Evolutionary conservation across 2,797 vertebrate species (phyloP).

Genomic region (Hafferia zeledoni): DNA sequence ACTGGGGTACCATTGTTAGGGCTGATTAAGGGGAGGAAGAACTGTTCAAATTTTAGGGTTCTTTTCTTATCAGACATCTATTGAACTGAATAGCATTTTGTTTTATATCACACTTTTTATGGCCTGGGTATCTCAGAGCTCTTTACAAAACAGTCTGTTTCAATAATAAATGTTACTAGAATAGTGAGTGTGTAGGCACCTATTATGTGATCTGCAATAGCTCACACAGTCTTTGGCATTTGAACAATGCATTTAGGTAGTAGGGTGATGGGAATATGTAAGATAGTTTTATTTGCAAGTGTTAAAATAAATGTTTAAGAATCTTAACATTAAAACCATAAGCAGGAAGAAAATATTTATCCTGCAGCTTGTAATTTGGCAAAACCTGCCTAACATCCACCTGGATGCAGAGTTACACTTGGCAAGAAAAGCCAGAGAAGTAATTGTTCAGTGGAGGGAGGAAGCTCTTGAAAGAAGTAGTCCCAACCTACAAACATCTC

Average conservation of each 20-base stretch:
- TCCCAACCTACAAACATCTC: background rate
- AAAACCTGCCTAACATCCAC: background rate
- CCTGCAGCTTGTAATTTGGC: background rate
- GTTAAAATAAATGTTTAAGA: slow-evolving; percentile 28
- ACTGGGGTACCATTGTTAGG: slow-evolving; percentile 58
- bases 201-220: slow-evolving; percentile 57
- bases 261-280: background rate
- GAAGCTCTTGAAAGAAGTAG: background rate
- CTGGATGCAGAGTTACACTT: background rate
- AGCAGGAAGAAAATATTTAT: slow-evolving; percentile 25
- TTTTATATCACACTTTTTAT: slow-evolving; percentile 56
- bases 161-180: slow-evolving; percentile 44
- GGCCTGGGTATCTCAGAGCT: slow-evolving; percentile 49
- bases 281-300: slow-evolving; percentile 23
- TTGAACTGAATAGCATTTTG: slow-evolving; percentile 67
- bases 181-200: slow-evolving; percentile 36
- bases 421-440: background rate
- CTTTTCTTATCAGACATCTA: slow-evolving; percentile 61
- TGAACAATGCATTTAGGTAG: slow-evolving; percentile 34
- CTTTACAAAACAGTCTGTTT: slow-evolving; percentile 56
- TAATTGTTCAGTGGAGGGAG: background rate
- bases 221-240: slow-evolving; percentile 20
- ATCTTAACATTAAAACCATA: slow-evolving; percentile 8
- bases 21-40: slow-evolving; percentile 59
- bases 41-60: slow-evolving; percentile 68